phyloP scores from a whole-genome alignment of 2,113 vertebrate genomes.

The Smithornis capensis region DNA sequence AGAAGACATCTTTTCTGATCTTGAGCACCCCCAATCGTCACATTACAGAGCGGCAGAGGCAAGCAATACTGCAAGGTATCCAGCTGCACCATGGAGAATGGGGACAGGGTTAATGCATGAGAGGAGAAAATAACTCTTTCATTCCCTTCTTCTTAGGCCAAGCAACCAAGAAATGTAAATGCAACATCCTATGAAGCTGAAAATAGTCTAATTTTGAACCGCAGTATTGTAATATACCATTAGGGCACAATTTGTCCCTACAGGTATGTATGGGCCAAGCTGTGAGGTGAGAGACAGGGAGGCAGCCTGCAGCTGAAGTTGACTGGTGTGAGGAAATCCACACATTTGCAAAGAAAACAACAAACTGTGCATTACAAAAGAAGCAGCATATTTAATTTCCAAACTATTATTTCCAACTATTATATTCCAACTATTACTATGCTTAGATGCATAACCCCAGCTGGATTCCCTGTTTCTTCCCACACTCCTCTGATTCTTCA shows the following conservation, averaged over 20 bases:
- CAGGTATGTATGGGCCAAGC: background rate
- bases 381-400: background rate
- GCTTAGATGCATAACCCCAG: background rate
- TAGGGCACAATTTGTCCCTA: background rate
- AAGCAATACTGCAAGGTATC: background rate
- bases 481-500: background rate
- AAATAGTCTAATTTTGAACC: background rate
- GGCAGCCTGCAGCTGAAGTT: background rate
- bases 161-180: background rate
- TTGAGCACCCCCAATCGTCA: constrained; percentile 57
- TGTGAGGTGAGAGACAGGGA: background rate
- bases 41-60: constrained; percentile 24
- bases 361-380: background rate
- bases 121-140: constrained; percentile 3
- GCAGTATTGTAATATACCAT: background rate
- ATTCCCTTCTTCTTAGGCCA: background rate
- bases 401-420: background rate
- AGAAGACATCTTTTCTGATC: constrained; percentile 36
- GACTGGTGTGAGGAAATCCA: background rate
- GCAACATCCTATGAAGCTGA: background rate
- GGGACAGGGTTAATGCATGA: background rate
- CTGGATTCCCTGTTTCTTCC: background rate
- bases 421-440: background rate
- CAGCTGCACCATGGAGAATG: background rate
- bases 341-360: background rate